Evolutionary conservation across 2,797 vertebrate genomes (phyloP), one percentile per base, ranked within the genome.

Genomic region (Trachops cirrhosus): DNA sequence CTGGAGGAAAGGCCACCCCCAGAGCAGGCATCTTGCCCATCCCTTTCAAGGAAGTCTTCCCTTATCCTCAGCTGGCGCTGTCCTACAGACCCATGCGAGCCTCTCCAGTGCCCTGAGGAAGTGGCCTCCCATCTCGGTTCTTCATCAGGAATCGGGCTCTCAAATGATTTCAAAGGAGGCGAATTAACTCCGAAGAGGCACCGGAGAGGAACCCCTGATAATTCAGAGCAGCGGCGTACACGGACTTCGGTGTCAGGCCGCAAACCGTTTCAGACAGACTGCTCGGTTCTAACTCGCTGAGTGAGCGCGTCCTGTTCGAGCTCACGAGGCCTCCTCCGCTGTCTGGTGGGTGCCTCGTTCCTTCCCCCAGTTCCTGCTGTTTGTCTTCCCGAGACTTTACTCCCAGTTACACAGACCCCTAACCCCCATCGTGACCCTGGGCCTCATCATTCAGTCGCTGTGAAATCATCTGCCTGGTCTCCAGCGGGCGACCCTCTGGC

Each of bases 321-420:
- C 92, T 91, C 57, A 84, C 26, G 39, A 64, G 41, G 59, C 64
- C 59, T 94, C 44, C 75, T 87, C 67, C 64, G 19, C 74, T 85
- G 48, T 94, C n/a, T 74, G 50, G 14, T 73, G 50, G 87, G 85
- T 68, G 91, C 5, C 19, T 64, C 22, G 9, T 89, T 89, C 57
- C 39, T 67, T 50, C 86, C 86, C 44, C 32, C 57, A 75, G 59
- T 59, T 86, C 85, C 86, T 52, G 79, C n/a, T 83, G 29, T 59
- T 67, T 77, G 59, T 73, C 85, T 94, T 71, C 67, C 19, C 41
- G 48, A 94, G 80, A 95, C 16, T 64, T 94, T 71, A 92, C 86
- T 88, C 50, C 29, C 44, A 93, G 71, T 92, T 86, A 79, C 0
- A 73, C 6, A 15, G 59, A 95, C 46, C 39, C 32, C 32, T 9